These are phyloP conservation scores for Germaria angustata DNA, from an alignment of 2,888 invertebrate genomes.

Conservation along the genomic window DNA sequence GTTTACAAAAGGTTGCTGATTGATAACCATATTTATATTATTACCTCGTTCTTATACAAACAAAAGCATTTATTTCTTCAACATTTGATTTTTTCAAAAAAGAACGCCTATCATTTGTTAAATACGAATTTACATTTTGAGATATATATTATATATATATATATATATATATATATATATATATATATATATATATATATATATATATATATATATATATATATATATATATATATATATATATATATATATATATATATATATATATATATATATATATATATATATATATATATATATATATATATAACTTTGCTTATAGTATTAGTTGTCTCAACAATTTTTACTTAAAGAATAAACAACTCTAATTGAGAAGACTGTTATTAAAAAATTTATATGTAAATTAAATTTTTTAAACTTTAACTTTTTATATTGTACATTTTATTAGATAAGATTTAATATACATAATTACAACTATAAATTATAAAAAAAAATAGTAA, in stretches of 20 bases:
- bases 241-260: too few relatives aligned
- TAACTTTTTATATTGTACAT: slow-evolving; percentile 4
- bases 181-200: too few relatives aligned
- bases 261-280: too few relatives aligned
- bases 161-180: neutral
- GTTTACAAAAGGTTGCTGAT: neutral
- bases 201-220: too few relatives aligned
- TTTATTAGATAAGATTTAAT: neutral
- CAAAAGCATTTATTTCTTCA: neutral
- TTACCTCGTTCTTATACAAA: neutral
- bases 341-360: slow-evolving; percentile 11
- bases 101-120: too few relatives aligned
- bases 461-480: neutral
- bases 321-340: neutral
- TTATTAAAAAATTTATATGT: neutral
- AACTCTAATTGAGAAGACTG: slow-evolving; percentile 38
- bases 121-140: neutral
- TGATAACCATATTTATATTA: neutral
- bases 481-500: neutral
- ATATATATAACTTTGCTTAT: neutral
- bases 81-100: neutral
- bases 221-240: too few relatives aligned
- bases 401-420: neutral
- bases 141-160: too few relatives aligned
- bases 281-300: too few relatives aligned